phyloP scores from a whole-genome alignment of 2,888 invertebrate species.

The Drosophila subquinaria region DNA sequence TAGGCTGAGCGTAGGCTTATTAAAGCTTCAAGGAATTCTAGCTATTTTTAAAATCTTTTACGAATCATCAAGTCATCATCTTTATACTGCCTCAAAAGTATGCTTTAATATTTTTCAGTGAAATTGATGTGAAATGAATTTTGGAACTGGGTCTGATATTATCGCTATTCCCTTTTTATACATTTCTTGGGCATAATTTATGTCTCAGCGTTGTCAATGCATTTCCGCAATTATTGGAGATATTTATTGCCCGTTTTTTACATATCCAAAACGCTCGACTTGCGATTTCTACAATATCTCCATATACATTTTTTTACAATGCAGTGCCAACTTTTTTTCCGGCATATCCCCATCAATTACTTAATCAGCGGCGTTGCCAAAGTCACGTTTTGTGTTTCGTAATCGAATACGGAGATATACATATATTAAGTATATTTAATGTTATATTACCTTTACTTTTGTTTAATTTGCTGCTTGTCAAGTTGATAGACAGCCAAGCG shows the following conservation, averaged over 20 bases:
- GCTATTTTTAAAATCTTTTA: neutral
- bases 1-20: neutral
- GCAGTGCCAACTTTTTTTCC: constrained; percentile 39
- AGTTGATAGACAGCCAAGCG: constrained; percentile 69
- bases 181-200: neutral
- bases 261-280: constrained; percentile 2
- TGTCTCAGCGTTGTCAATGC: neutral
- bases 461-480: constrained; percentile 76
- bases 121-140: neutral
- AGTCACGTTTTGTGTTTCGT: constrained; percentile 76
- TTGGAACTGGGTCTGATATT: neutral
- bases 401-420: constrained; percentile 48
- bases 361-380: constrained; percentile 68
- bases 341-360: constrained; percentile 47
- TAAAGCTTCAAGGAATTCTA: neutral
- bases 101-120: neutral
- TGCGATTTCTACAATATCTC: constrained; percentile 28
- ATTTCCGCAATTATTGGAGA: neutral
- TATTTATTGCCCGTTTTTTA: constrained; percentile 8
- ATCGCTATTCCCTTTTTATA: neutral
- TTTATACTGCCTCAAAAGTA: neutral
- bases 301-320: constrained; percentile 10
- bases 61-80: neutral
- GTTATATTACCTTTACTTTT: constrained; percentile 28
- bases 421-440: neutral